These are phyloP conservation scores for Anisognathus igniventris DNA, from an alignment of 2,797 vertebrate species.

Conservation along the genomic window DNA sequence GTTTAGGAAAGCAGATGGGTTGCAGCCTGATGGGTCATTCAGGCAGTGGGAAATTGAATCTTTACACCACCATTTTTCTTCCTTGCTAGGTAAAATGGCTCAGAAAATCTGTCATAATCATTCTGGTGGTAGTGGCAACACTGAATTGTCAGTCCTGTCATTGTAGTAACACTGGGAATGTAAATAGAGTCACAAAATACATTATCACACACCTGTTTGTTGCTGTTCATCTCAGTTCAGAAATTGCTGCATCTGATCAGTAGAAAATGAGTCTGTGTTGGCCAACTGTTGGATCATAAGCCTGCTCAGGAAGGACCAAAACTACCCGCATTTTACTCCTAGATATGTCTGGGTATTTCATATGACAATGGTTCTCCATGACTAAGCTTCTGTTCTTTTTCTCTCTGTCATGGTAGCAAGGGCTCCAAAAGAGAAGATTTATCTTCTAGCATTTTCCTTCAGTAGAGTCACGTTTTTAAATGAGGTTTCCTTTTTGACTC, in stretches of 20 bases:
- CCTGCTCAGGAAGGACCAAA: background rate
- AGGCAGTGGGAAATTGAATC: background rate
- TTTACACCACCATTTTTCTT: slow-evolving; percentile 6
- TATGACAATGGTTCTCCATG: background rate
- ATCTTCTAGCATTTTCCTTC: background rate
- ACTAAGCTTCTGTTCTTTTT: background rate
- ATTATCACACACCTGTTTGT: background rate
- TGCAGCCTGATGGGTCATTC: background rate
- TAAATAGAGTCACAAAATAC: background rate
- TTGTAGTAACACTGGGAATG: background rate
- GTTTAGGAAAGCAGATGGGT: slow-evolving; percentile 10
- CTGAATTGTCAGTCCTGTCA: background rate
- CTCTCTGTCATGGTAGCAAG: background rate
- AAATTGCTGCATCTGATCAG: background rate
- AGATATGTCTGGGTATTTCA: background rate
- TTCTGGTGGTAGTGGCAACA: background rate
- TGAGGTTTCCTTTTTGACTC: background rate
- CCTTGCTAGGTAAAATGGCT: background rate
- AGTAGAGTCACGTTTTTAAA: background rate
- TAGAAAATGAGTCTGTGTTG: background rate
- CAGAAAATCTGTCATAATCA: background rate
- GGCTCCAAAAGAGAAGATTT: background rate
- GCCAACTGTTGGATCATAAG: background rate
- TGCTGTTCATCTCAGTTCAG: background rate
- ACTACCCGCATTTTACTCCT: background rate